Conservation (phyloP, 2,113 vertebrate species). For the Pollimyrus isidori region DNA sequence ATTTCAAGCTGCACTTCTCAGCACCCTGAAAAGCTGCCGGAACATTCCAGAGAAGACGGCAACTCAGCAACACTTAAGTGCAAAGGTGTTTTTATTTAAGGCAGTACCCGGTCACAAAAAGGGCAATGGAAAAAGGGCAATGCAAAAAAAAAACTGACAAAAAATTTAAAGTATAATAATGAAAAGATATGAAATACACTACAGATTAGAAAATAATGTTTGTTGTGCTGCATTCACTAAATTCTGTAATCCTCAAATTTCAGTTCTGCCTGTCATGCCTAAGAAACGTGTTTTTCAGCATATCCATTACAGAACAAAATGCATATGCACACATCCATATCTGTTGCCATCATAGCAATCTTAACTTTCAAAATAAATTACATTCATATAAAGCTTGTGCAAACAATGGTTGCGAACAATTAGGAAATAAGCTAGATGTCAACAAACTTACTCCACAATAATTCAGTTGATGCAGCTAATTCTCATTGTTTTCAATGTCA, state of each 20-base stretch:
- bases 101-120: neutral
- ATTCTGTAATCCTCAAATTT: neutral
- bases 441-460: neutral
- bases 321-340: neutral
- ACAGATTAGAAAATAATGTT: neutral
- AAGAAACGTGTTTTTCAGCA: neutral
- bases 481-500: neutral
- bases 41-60: neutral
- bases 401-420: neutral
- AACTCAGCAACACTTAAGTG: neutral
- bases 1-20: neutral
- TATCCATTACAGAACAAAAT: neutral
- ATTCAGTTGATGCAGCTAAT: neutral
- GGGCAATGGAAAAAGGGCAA: neutral
- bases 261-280: neutral
- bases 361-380: neutral
- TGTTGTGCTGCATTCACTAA: neutral
- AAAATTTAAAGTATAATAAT: neutral
- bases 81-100: slow-evolving; percentile 3
- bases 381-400: neutral
- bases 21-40: neutral
- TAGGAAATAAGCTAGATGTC: neutral
- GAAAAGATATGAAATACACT: neutral
- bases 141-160: neutral
- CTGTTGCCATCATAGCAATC: neutral